Conservation (phyloP, 2,113 vertebrate genomes). For the Pedetes capensis region DNA sequence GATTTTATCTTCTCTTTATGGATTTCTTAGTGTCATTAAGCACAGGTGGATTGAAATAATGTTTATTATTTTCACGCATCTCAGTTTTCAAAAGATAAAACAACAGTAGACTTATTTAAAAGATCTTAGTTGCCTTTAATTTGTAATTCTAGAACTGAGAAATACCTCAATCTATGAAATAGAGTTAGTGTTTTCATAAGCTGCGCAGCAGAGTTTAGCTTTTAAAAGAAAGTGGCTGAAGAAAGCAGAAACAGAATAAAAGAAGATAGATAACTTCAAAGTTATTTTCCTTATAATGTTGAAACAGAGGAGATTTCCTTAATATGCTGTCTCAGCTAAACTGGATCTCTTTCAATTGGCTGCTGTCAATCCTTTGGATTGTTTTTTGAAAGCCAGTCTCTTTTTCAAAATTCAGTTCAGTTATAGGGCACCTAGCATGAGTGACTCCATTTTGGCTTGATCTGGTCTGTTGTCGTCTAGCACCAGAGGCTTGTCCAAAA, state of each 20-base stretch:
- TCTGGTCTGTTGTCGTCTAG: background rate
- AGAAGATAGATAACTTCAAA: no score
- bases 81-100: background rate
- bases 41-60: background rate
- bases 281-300: background rate
- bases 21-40: background rate
- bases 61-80: slow-evolving; percentile 6
- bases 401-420: background rate
- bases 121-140: background rate
- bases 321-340: background rate
- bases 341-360: background rate
- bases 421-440: background rate
- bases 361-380: background rate
- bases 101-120: background rate
- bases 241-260: background rate
- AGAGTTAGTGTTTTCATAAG: background rate
- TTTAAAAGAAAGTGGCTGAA: background rate
- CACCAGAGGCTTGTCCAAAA: background rate
- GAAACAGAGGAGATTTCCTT: background rate
- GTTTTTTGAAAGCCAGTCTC: background rate
- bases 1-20: background rate
- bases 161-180: background rate
- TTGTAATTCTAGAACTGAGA: background rate
- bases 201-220: background rate
- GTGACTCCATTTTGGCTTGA: background rate